Percentiles rank a stretch among this genome's conserved stretches.
Evolutionary conservation across 2,888 invertebrate species (phyloP).

Genomic region (Frankliniella intonsa): DNA sequence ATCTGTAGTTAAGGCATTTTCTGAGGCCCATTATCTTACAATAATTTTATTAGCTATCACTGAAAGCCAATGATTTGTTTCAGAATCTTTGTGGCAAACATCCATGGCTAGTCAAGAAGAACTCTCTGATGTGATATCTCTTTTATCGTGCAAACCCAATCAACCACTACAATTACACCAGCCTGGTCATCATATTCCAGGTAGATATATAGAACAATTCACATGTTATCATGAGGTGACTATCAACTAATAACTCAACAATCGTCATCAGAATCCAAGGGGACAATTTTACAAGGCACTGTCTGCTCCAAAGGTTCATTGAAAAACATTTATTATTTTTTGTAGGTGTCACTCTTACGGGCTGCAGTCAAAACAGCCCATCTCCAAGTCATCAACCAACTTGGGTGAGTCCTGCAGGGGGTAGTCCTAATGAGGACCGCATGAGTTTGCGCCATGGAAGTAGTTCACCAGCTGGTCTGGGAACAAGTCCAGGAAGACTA

Average conservation of each 20-base stretch:
- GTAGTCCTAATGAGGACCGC: not conserved
- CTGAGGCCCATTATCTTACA: too few relatives aligned
- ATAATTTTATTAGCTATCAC: too few relatives aligned
- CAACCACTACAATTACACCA: slow-evolving; percentile 44
- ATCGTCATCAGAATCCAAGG: not conserved
- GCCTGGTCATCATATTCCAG: slow-evolving; percentile 47
- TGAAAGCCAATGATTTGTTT: too few relatives aligned
- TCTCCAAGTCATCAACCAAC: slow-evolving; percentile 13
- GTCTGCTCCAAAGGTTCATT: slow-evolving; percentile 21
- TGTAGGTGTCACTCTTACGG: slow-evolving; percentile 45
- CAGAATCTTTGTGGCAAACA: slow-evolving; percentile 48
- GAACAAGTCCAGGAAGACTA: not conserved
- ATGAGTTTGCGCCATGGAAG: not conserved
- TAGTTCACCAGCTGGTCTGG: slow-evolving; percentile 11
- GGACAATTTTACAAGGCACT: not conserved
- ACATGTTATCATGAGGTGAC: too few relatives aligned
- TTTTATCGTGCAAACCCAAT: slow-evolving; percentile 53
- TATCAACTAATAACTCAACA: not conserved
- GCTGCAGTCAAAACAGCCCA: slow-evolving; percentile 42
- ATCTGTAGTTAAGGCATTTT: too few relatives aligned
- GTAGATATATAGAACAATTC: slow-evolving; percentile 34
- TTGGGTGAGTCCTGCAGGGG: slow-evolving; percentile 4
- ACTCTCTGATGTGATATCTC: slow-evolving; percentile 60
- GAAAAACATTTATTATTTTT: not conserved
- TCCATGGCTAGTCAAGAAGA: slow-evolving; percentile 60